Evolutionary conservation across 2,888 invertebrate genomes (phyloP).

Genomic region (Encarsia formosa): DNA sequence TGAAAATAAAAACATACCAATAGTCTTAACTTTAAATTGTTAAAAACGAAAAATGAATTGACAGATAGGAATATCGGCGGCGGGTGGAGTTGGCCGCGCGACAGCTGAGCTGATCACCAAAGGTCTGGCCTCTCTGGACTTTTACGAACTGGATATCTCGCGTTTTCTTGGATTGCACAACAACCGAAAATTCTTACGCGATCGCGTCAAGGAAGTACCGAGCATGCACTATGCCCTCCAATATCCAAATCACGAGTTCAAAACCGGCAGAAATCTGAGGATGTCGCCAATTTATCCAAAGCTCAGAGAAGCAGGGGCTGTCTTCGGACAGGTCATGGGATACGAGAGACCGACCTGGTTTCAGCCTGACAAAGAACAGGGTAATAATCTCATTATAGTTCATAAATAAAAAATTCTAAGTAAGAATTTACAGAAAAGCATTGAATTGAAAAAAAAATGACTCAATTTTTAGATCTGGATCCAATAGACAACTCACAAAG

Average conservation of each 20-base stretch:
- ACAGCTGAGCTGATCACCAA: conserved; percentile 84
- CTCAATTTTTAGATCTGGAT: conserved; percentile 42
- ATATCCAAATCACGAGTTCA: conserved; percentile 83
- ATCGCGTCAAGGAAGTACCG: conserved; percentile 88
- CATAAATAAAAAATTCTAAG: no score
- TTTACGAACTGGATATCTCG: conserved; percentile 85
- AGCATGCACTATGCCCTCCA: conserved; percentile 78
- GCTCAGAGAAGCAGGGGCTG: conserved; percentile 83
- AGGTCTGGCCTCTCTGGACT: conserved; percentile 75
- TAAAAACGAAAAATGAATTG: no score
- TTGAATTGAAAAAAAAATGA: no score
- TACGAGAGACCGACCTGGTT: conserved; percentile 95
- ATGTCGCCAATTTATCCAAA: conserved; percentile 95
- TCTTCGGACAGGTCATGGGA: conserved; percentile 96
- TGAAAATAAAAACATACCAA: no score
- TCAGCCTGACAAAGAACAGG: conserved; percentile 56
- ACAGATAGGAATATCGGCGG: conserved; percentile 83
- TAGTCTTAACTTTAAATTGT: no score
- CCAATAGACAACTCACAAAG: conserved; percentile 54
- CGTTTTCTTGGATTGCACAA: conserved; percentile 91
- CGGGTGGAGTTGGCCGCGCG: conserved; percentile 90
- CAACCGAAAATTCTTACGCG: conserved; percentile 86
- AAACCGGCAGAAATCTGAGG: conserved; percentile 82
- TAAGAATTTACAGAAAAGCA: no score
- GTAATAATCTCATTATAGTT: conserved; percentile 43